These are phyloP conservation scores for Nasonia giraulti DNA, from an alignment of 1,140 invertebrate species.

Conservation along the genomic window DNA sequence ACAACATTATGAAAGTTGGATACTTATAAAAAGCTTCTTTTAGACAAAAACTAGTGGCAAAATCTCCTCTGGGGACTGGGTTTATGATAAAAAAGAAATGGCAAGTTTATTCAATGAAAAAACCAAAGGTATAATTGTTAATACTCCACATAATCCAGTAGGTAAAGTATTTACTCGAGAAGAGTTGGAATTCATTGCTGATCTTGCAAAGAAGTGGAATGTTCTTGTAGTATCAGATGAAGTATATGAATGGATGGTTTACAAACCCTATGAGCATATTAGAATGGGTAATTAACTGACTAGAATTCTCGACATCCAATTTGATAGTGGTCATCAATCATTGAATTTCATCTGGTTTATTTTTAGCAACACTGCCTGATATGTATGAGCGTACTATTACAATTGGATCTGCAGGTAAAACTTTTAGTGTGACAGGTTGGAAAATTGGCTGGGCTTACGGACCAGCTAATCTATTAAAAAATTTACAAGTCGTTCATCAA, in stretches of 20 bases:
- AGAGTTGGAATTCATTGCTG: slow-evolving; percentile 87
- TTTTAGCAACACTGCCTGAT: slow-evolving; percentile 89
- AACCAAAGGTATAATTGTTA: slow-evolving; percentile 97
- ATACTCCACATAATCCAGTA: slow-evolving; percentile 97
- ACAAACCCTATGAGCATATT: slow-evolving; percentile 89
- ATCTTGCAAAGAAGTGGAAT: slow-evolving; percentile 94
- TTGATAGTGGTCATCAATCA: slow-evolving; percentile 8
- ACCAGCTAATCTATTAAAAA: slow-evolving; percentile 84
- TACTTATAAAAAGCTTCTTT: slow-evolving; percentile 31
- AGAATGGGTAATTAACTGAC: slow-evolving; percentile 82
- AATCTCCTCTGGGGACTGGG: slow-evolving; percentile 89
- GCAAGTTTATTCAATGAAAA: slow-evolving; percentile 88
- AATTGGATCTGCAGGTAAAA: slow-evolving; percentile 97
- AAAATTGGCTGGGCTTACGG: slow-evolving; percentile 98
- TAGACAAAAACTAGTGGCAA: slow-evolving; percentile 69
- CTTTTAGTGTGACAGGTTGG: slow-evolving; percentile 98
- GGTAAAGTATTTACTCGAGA: slow-evolving; percentile 89
- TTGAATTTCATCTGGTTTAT: slow-evolving; percentile 21
- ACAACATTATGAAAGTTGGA: slow-evolving; percentile 15
- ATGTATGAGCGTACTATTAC: slow-evolving; percentile 99
- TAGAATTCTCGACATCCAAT: slow-evolving; percentile 1
- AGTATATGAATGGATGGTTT: slow-evolving; percentile 99
- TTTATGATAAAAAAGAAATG: slow-evolving; percentile 89
- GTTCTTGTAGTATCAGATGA: slow-evolving; percentile 95
- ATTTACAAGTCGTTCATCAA: slow-evolving; percentile 93